Conservation (phyloP, 2,113 vertebrate genomes). For the Heterocephalus glaber region DNA sequence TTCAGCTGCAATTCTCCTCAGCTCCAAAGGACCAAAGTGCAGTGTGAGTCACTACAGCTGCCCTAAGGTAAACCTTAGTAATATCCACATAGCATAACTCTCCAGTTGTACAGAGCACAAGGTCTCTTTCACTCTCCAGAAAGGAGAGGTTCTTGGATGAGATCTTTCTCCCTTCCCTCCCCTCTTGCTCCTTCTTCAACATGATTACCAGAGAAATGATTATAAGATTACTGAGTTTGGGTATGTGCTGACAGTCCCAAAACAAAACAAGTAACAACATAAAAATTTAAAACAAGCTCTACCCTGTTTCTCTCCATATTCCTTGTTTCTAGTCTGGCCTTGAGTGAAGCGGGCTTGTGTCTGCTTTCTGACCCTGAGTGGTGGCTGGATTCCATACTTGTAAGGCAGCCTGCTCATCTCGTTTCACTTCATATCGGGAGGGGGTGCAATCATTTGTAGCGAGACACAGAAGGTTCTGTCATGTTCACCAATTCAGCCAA, state of each 20-base stretch:
- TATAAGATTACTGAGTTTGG: not conserved
- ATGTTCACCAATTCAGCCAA: conserved; percentile 36
- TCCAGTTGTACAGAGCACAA: not conserved
- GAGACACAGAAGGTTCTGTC: conserved; percentile 33
- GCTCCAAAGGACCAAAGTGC: not conserved
- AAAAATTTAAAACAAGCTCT: not conserved
- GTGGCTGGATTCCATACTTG: no score
- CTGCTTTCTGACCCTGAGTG: not conserved
- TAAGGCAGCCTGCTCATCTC: not conserved
- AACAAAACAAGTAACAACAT: not conserved
- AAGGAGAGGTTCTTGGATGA: not conserved
- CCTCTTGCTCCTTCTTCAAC: no score
- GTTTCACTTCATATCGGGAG: not conserved
- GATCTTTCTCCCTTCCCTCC: not conserved
- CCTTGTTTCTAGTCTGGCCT: no score
- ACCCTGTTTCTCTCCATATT: not conserved
- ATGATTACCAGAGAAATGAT: not conserved
- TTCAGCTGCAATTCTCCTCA: no score
- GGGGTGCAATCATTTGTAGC: not conserved
- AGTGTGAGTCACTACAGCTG: not conserved
- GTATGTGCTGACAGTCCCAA: not conserved
- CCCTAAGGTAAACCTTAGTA: not conserved
- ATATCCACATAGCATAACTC: not conserved
- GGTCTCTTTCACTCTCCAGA: not conserved
- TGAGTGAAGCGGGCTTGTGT: not conserved